phyloP scores from a whole-genome alignment of 2,113 vertebrate genomes.

The Elephas maximus region DNA sequence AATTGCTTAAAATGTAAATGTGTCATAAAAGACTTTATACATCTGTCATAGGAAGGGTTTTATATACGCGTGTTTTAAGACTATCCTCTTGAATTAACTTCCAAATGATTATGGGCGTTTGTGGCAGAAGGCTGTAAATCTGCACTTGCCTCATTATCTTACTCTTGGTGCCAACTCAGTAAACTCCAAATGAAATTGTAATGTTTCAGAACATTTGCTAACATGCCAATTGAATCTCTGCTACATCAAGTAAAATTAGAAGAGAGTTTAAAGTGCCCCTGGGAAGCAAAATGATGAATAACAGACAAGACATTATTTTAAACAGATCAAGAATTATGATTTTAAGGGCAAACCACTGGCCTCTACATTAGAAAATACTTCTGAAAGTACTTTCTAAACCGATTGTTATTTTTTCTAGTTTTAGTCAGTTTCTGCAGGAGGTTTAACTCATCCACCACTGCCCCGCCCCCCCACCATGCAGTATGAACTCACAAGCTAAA shows the following conservation, averaged over 20 bases:
- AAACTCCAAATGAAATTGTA: slow-evolving; percentile 2
- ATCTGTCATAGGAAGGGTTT: not conserved
- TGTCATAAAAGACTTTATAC: not conserved
- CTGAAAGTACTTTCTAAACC: slow-evolving; percentile 50
- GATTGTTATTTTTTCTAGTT: slow-evolving; percentile 27
- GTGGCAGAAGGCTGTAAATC: not conserved
- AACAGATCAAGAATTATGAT: slow-evolving; percentile 73
- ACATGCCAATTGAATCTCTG: not conserved
- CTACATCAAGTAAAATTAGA: slow-evolving; percentile 20
- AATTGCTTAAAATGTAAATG: not conserved
- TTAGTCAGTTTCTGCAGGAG: slow-evolving; percentile 53
- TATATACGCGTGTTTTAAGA: not conserved
- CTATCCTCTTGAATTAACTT: not conserved
- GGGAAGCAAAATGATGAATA: slow-evolving; percentile 46
- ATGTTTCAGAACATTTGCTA: not conserved
- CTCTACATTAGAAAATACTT: slow-evolving; percentile 75
- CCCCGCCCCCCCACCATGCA: not conserved
- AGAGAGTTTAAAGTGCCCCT: not conserved
- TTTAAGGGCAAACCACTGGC: slow-evolving; percentile 60
- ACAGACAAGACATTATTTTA: slow-evolving; percentile 58
- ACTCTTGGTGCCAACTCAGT: slow-evolving; percentile 9
- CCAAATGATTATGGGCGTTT: not conserved
- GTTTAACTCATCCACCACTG: not conserved
- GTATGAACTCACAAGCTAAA: not conserved
- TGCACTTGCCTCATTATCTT: not conserved